Evolutionary conservation across 1,140 invertebrate species (phyloP).

Genomic region (Dinoponera quadriceps): DNA sequence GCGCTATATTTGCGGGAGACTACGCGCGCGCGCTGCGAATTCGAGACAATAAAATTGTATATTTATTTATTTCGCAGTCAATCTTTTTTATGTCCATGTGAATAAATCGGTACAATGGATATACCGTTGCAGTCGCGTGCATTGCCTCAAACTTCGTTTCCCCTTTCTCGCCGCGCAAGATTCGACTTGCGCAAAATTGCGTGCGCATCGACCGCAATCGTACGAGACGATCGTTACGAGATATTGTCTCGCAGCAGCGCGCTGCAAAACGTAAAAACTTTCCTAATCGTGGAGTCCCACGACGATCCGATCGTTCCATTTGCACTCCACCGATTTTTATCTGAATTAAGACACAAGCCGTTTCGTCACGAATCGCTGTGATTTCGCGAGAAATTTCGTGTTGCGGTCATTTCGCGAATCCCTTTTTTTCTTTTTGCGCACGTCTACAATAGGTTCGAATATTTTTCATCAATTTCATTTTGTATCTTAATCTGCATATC

Average conservation of each 20-base stretch:
- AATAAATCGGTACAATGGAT: neutral
- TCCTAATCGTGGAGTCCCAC: conserved; percentile 22
- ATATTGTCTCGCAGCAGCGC: conserved; percentile 4
- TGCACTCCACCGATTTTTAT: conserved; percentile 29
- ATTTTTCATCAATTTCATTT: too few species aligned
- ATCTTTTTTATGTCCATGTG: neutral
- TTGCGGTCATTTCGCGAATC: neutral
- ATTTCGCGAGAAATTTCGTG: conserved; percentile 9
- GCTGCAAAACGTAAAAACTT: conserved; percentile 50
- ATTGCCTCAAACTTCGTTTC: neutral
- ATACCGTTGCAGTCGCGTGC: neutral
- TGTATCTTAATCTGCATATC: too few species aligned
- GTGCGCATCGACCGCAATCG: conserved; percentile 30
- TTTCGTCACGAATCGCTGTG: conserved; percentile 25
- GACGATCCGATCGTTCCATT: conserved; percentile 37
- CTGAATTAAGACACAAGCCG: conserved; percentile 34
- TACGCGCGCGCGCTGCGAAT: neutral
- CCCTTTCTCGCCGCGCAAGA: conserved; percentile 13
- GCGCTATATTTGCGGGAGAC: neutral
- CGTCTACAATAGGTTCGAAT: neutral
- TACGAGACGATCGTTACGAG: conserved; percentile 42
- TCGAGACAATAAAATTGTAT: neutral
- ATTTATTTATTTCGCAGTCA: conserved; percentile 4
- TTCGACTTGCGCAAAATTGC: conserved; percentile 40
- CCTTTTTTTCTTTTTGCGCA: neutral